Conservation (phyloP, 2,888 invertebrate genomes). For the Pedicia rivosa region DNA sequence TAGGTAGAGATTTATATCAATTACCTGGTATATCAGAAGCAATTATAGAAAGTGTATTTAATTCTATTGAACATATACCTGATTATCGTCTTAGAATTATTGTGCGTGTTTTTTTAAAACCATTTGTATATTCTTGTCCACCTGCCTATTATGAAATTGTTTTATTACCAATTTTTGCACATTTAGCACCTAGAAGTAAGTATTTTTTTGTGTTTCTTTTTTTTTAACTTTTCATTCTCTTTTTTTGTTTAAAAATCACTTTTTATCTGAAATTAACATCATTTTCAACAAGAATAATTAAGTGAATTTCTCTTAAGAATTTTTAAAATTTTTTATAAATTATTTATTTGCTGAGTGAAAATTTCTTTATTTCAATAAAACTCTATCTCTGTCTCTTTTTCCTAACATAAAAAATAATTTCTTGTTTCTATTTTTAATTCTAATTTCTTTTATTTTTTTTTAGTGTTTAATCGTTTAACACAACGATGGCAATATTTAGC, state of each 20-base stretch:
- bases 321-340: no score
- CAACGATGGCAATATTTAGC: conserved; percentile 67
- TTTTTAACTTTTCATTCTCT: no score
- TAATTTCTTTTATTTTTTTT: conserved; percentile 10
- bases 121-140: conserved; percentile 74
- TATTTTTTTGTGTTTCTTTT: no score
- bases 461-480: conserved; percentile 52
- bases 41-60: conserved; percentile 43
- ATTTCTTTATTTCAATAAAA: no score
- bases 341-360: no score
- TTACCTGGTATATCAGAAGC: conserved; percentile 58
- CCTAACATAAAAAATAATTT: background rate
- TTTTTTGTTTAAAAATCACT: conserved; percentile 1
- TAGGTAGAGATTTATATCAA: conserved; percentile 77
- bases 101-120: conserved; percentile 69
- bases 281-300: no score
- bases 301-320: no score
- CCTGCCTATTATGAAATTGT: conserved; percentile 61
- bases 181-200: conserved; percentile 65
- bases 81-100: conserved; percentile 73
- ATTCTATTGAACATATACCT: conserved; percentile 46
- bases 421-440: conserved; percentile 2
- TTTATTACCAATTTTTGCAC: conserved; percentile 61
- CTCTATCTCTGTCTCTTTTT: background rate
- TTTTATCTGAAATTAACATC: no score